Conservation (phyloP, 2,888 invertebrate species). For the Chymomyza procnemis region DNA sequence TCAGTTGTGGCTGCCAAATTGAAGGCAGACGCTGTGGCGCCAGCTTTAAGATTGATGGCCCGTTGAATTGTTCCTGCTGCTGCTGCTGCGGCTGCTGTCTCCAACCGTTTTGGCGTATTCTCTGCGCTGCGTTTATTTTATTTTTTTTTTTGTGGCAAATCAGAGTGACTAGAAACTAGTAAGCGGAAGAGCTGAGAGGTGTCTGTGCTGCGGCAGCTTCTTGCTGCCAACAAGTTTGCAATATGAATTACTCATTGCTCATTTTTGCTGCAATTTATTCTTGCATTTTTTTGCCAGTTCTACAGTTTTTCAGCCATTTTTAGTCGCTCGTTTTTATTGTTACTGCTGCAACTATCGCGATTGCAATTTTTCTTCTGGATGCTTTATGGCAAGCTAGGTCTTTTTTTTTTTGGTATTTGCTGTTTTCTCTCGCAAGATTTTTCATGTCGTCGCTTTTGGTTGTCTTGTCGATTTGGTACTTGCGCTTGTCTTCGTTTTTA, state of each 20-base stretch:
- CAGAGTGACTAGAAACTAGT: background rate
- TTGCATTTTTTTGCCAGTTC: slow-evolving; percentile 39
- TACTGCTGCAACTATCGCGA: slow-evolving; percentile 18
- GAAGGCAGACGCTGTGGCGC: slow-evolving; percentile 63
- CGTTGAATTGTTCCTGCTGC: slow-evolving; percentile 49
- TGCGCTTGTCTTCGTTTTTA: slow-evolving; percentile 20
- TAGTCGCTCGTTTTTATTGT: slow-evolving; percentile 16
- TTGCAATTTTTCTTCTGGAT: slow-evolving; percentile 37
- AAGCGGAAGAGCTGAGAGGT: background rate
- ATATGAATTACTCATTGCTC: slow-evolving; percentile 72
- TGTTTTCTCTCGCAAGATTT: slow-evolving; percentile 31
- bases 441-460: slow-evolving; percentile 38
- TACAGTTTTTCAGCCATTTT: background rate
- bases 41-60: slow-evolving; percentile 66
- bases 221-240: slow-evolving; percentile 56
- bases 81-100: background rate
- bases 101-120: background rate
- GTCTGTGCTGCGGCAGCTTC: slow-evolving; percentile 29
- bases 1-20: slow-evolving; percentile 49
- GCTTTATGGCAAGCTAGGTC: slow-evolving; percentile 39
- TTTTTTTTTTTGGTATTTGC: background rate
- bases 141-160: background rate
- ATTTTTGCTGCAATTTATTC: slow-evolving; percentile 70
- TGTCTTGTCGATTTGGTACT: slow-evolving; percentile 23
- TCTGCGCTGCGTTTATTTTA: background rate